Conservation (phyloP, 2,113 vertebrate genomes). For the Gallinago jamesoni region DNA sequence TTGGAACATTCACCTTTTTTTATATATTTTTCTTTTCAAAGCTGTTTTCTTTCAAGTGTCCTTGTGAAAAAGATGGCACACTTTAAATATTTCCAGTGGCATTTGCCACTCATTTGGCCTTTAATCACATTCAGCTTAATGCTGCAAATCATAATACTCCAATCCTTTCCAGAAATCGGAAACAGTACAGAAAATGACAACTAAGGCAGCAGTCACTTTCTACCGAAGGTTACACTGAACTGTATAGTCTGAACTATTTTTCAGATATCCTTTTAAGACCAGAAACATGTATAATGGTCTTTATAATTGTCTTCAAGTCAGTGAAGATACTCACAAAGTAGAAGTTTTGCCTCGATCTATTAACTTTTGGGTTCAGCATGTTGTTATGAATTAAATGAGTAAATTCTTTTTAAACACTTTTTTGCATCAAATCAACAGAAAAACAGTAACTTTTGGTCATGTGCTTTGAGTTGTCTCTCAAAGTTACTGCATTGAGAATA, state of each 20-base stretch:
- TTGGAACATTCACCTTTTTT: not conserved
- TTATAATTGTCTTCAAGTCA: not conserved
- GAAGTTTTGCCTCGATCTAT: not conserved
- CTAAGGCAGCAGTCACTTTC: not conserved
- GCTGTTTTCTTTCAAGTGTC: not conserved
- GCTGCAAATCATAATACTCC: not conserved
- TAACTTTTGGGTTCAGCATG: not conserved
- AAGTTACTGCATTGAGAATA: not conserved
- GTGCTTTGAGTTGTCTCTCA: not conserved
- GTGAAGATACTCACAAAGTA: not conserved
- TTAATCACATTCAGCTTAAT: not conserved
- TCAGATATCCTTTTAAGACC: not conserved
- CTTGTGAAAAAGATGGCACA: not conserved
- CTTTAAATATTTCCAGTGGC: not conserved
- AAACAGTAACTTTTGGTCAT: not conserved
- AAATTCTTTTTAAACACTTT: not conserved
- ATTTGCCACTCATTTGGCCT: not conserved
- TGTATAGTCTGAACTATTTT: not conserved
- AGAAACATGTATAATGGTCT: not conserved
- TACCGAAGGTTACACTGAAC: not conserved
- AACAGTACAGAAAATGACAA: not conserved
- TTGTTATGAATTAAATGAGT: not conserved
- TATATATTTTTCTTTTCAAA: not conserved
- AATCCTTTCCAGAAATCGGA: not conserved
- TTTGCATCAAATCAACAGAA: not conserved